Evolutionary conservation across 2,797 vertebrate species (phyloP), one percentile per base, ranked within the genome.

Genomic region (Lophius americanus): DNA sequence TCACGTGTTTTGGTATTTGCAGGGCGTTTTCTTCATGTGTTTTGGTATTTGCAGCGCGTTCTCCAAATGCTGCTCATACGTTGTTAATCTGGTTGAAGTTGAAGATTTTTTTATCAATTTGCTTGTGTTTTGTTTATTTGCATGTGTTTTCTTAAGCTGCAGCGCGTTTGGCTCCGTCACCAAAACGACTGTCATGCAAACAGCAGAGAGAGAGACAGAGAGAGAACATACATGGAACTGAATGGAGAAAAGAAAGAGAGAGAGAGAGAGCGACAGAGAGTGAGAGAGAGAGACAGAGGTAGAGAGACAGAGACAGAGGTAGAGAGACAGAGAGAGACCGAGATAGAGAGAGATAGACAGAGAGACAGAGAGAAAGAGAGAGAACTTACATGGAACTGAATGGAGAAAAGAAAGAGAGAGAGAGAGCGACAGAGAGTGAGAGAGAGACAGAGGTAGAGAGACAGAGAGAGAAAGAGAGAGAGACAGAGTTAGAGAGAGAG

Each of bases 161-260:
- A 23, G 23, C 23, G 23, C 23, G 23, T 23, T 23, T 23, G 23
- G 1, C 23, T 1, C 23, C 23, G 23, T 23, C 23, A 23, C 23
- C 23, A 23, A 23, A 23, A 23, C 23, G 23, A 23, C 23, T 23
- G 55, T 82, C 88, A 87, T 88, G 90, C 90, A 75, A 66, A 81
- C 47, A 76, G 64, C 59, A n/a, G 64, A 51, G 47, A 47, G 48
- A 1, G 49, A 42, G 7, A 7, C 42, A n/a, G 13, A 52, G 38
- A 51, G 32, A 64, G 41, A 11, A 55, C n/a, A 70, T 60, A 49
- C 37, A 64, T 33, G n/a, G 48, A 67, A 46, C 5, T 32, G 52
- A 51, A 51, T 67, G 46, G 13, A 9, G 64, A 36, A 44, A n/a
- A 55, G 38, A 76, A 58, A 49, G 51, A 78, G 67, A 78, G 52